phyloP scores from a whole-genome alignment of 2,113 vertebrate genomes.

The Chloropsis cyanopogon region DNA sequence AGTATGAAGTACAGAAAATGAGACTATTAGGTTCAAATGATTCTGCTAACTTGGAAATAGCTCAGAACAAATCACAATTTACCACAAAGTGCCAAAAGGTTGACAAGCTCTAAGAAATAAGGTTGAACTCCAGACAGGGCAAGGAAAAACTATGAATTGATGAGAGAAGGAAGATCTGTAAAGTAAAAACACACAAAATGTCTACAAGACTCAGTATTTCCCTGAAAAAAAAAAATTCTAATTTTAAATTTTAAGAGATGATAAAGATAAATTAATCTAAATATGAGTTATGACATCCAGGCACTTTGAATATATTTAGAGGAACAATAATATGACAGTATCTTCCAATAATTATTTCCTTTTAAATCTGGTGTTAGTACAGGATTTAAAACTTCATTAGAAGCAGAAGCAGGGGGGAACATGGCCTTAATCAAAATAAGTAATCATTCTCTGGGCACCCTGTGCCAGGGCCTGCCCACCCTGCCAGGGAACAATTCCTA shows the following conservation, averaged over 20 bases:
- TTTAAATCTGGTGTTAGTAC: background rate
- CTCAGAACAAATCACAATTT: background rate
- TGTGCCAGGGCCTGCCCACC: background rate
- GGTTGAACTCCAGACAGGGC: background rate
- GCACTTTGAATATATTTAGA: background rate
- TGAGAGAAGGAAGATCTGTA: background rate
- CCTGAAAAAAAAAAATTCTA: background rate
- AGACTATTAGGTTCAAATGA: background rate
- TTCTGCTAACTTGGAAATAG: background rate
- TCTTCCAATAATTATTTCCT: background rate
- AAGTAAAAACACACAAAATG: background rate
- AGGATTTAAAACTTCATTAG: background rate
- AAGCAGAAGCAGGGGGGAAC: background rate
- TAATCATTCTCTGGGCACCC: background rate
- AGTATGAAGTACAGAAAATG: background rate
- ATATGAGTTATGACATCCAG: background rate
- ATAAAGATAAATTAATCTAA: background rate
- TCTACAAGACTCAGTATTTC: background rate
- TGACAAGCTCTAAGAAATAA: background rate
- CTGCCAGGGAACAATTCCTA: accelerated
- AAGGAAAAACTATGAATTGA: background rate
- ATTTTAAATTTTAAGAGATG: background rate
- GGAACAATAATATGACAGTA: background rate
- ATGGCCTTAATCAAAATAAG: background rate
- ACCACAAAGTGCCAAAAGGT: background rate